Conservation (phyloP, 2,797 vertebrate species). For the Thaleichthys pacificus region DNA sequence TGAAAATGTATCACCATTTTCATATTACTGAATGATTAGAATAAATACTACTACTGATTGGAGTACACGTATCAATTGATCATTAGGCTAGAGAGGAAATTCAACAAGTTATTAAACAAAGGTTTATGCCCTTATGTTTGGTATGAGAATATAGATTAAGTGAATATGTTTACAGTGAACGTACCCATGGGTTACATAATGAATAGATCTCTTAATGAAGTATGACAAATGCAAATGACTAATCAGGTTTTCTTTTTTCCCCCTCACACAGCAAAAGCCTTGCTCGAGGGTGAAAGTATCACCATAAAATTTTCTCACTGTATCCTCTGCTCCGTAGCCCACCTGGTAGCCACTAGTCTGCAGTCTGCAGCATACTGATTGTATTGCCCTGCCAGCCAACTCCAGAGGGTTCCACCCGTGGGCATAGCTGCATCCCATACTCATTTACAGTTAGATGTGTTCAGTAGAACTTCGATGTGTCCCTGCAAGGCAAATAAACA, state of each 20-base stretch:
- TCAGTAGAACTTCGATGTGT: slow-evolving; percentile 28
- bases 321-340: slow-evolving; percentile 2
- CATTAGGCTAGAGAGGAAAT: no score
- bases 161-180: slow-evolving; percentile 19
- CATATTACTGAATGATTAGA: no score
- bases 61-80: no score
- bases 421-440: slow-evolving; percentile 26
- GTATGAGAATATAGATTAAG: neutral
- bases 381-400: slow-evolving; percentile 11
- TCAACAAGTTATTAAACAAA: neutral
- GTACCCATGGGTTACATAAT: slow-evolving; percentile 11
- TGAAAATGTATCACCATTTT: no score
- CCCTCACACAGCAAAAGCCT: slow-evolving; percentile 12
- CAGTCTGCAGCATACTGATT: slow-evolving; percentile 47
- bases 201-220: slow-evolving; percentile 19
- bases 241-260: slow-evolving; percentile 17
- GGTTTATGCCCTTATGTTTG: neutral
- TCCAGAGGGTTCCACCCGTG: slow-evolving; percentile 25
- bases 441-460: slow-evolving; percentile 26
- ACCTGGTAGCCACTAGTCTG: slow-evolving; percentile 4
- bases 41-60: no score
- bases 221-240: slow-evolving; percentile 16
- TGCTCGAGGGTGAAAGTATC: slow-evolving; percentile 14
- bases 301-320: slow-evolving; percentile 5
- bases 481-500: neutral